phyloP scores from a whole-genome alignment of 2,797 vertebrate genomes.

The Sciurus carolinensis region DNA sequence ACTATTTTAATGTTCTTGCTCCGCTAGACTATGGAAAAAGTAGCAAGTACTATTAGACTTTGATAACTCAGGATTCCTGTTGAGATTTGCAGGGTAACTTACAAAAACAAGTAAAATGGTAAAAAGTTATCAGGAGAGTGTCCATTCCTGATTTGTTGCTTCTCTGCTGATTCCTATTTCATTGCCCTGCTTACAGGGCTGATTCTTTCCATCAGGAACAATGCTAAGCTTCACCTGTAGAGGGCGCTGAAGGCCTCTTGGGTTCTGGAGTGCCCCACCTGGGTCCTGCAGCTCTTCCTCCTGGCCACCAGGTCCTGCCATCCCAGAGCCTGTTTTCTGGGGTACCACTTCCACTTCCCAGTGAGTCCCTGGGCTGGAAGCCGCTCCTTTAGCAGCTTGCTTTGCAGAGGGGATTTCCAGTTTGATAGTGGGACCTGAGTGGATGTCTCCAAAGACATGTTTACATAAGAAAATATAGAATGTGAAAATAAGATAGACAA shows the following conservation, averaged over 20 bases:
- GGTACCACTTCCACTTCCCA: background rate
- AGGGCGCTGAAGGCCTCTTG: background rate
- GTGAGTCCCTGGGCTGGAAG: background rate
- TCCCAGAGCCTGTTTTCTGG: background rate
- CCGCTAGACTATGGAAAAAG: background rate
- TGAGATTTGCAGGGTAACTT: background rate
- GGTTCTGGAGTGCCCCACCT: background rate
- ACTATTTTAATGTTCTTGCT: background rate
- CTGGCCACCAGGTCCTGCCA: background rate
- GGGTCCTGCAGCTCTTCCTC: no score
- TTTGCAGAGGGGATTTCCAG: background rate
- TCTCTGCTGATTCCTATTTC: background rate
- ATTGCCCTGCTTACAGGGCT: background rate
- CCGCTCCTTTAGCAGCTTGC: background rate
- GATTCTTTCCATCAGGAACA: background rate
- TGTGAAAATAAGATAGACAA: background rate
- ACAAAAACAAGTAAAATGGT: background rate
- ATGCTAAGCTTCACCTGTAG: background rate
- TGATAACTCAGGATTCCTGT: background rate
- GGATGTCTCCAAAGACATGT: background rate
- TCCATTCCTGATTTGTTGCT: background rate
- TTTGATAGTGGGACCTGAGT: background rate
- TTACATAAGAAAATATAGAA: background rate
- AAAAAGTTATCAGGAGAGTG: background rate
- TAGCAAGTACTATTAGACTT: background rate